A percentile compares a stretch with the other conserved stretches of the same genome.
These are phyloP conservation scores for Chrysolina oricalcia DNA, from an alignment of 2,888 invertebrate species.

Conservation along the genomic window DNA sequence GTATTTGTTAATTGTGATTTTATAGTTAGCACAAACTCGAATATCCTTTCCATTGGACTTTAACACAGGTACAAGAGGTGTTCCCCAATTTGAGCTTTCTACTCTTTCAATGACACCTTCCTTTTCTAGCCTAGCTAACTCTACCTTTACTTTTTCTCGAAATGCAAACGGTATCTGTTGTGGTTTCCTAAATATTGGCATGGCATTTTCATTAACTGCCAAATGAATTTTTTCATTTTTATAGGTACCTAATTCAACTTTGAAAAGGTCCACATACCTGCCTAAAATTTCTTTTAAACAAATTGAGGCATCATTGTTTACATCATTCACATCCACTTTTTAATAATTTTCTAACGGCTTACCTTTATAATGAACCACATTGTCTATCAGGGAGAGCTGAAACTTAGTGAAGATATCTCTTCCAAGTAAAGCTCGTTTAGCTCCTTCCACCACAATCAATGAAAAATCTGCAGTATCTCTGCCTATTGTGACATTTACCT, in stretches of 20 bases:
- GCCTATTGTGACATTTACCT: slow-evolving; percentile 16
- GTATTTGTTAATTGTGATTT: slow-evolving; percentile 56
- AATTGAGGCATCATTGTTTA: too few species aligned
- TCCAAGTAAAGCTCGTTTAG: slow-evolving; percentile 19
- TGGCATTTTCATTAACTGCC: too few species aligned
- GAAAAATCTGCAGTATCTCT: slow-evolving; percentile 15
- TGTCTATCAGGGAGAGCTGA: slow-evolving; percentile 10
- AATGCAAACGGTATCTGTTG: too few species aligned
- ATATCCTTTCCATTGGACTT: slow-evolving; percentile 42
- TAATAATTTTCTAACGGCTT: too few species aligned
- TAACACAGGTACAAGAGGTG: slow-evolving; percentile 18
- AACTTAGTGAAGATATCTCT: slow-evolving; percentile 25
- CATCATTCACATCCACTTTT: too few species aligned
- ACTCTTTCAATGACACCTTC: slow-evolving; percentile 36
- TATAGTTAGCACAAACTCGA: slow-evolving; percentile 54
- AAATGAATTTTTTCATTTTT: too few species aligned
- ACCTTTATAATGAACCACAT: neutral
- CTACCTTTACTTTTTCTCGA: slow-evolving; percentile 22
- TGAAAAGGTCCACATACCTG: too few species aligned
- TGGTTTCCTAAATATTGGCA: too few species aligned
- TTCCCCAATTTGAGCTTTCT: slow-evolving; percentile 31
- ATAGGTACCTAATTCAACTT: too few species aligned
- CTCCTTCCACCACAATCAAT: slow-evolving; percentile 34
- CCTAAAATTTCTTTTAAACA: too few species aligned
- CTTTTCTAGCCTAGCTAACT: slow-evolving; percentile 31